Evolutionary conservation across 2,113 vertebrate genomes (phyloP).

Genomic region (Polyodon spathula): DNA sequence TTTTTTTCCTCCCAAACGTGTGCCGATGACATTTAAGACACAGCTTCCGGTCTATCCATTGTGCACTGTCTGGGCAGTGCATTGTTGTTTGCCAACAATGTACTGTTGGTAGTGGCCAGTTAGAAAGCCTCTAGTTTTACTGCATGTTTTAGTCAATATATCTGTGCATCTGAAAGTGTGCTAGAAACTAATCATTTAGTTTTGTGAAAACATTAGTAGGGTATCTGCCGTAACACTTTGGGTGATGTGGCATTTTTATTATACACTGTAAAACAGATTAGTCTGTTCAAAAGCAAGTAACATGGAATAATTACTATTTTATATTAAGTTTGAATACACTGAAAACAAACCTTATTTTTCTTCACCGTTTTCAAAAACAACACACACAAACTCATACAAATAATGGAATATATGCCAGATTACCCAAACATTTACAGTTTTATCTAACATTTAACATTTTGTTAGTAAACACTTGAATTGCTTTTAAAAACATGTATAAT

Average conservation of each 20-base stretch:
- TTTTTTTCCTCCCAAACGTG: conserved; percentile 12
- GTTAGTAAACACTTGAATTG: conserved; percentile 9
- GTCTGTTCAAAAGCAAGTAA: no score
- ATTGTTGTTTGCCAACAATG: conserved; percentile 92
- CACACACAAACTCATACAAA: no score
- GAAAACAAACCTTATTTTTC: no score
- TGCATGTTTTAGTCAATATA: conserved; percentile 43
- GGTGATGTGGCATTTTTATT: conserved; percentile 23
- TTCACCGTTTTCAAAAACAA: no score
- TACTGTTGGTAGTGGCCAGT: conserved; percentile 74
- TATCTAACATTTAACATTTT: conserved; percentile 11
- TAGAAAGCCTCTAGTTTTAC: conserved; percentile 40
- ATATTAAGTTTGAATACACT: no score
- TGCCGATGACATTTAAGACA: conserved; percentile 29
- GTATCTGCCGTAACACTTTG: conserved; percentile 24
- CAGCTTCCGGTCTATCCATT: conserved; percentile 43
- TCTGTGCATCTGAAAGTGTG: conserved; percentile 7
- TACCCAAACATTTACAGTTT: conserved; percentile 30
- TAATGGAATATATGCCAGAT: conserved; percentile 18
- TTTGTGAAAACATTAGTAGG: conserved; percentile 24
- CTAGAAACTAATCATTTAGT: conserved; percentile 27
- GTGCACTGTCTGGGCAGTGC: conserved; percentile 76
- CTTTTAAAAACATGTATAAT: neutral
- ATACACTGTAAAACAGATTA: no score
- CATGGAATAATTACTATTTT: no score